Evolutionary conservation across 2,113 vertebrate genomes (phyloP), one percentile per base, ranked within the genome.

Genomic region (Cricetomys ansorgei): DNA sequence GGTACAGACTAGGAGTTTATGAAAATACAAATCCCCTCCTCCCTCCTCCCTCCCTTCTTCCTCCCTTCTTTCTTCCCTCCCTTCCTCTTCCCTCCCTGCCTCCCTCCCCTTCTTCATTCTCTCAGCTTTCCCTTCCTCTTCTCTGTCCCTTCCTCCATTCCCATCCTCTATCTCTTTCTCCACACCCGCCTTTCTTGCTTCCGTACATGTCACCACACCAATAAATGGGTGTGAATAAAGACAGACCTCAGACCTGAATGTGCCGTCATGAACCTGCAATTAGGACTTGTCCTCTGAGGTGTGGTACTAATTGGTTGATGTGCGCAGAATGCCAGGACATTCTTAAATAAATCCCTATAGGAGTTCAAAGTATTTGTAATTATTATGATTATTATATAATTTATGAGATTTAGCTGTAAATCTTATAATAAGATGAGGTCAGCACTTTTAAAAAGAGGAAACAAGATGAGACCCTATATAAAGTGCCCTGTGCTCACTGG

Each of bases 331-430:
- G 3, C 50, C 96, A 97, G 70, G 85, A 95, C 97, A 97, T 97
- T 96, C 94, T 90, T 95, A 95, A 98, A 98, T 98, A 95, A 98
- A 98, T 88, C 95, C 93, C 89, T 31, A 0, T 86, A 93, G 91
- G 94, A 96, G 80, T 98, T 98, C 93, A 98, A 98, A 98, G 98
- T 95, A 92, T 97, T 97, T 90, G 25, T 97, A 96, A 97, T 96
- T 94, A 97, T 93, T 96, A 92, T 96, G 75, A 97, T 97, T 95
- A 92, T 92, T 97, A 94, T 97, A 85, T 94, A 94, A 94, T 96
- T 97, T 97, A 93, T 97, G 92, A 95, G 92, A 94, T 84, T 97
- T 98, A 93, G 87, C 93, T 94, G 88, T 95, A 97, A 96, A 94
- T 97, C 85, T 96, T 94, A 64, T 31, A 59, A 67, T 88, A 96